Percentiles rank a stretch among this genome's conserved stretches.
phyloP scores from a whole-genome alignment of 2,797 vertebrate species.

The Cichlasoma orientale region DNA sequence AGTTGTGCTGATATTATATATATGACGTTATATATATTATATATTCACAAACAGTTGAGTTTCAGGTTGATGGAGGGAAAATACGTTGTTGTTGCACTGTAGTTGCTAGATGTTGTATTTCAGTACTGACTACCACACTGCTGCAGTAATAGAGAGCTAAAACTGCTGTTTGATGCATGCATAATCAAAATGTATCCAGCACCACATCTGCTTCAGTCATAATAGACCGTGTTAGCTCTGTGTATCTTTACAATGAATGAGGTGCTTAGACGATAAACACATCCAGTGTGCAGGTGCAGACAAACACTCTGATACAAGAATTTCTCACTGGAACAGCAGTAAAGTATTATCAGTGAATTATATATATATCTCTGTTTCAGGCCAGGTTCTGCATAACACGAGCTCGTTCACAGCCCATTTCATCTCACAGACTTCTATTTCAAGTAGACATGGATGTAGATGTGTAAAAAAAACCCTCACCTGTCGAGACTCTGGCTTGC shows the following conservation, averaged over 20 bases:
- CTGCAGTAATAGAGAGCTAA: neutral
- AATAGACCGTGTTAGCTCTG: slow-evolving; percentile 13
- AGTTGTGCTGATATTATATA: neutral
- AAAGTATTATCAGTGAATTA: neutral
- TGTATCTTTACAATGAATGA: slow-evolving; percentile 4
- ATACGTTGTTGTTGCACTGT: neutral
- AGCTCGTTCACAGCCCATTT: neutral
- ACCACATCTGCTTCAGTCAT: slow-evolving; percentile 27
- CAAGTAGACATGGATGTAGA: neutral
- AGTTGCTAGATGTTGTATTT: neutral
- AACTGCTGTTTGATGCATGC: neutral
- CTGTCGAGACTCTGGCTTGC: slow-evolving; percentile 76
- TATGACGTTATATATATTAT: too few species aligned
- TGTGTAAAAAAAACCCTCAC: slow-evolving; percentile 41
- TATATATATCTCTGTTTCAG: neutral
- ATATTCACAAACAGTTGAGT: too few species aligned
- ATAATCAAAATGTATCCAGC: slow-evolving; percentile 26
- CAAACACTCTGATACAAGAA: slow-evolving; percentile 12
- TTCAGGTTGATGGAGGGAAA: neutral
- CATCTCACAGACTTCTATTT: neutral
- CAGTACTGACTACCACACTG: neutral
- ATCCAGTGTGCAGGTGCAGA: slow-evolving; percentile 14
- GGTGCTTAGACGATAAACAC: neutral
- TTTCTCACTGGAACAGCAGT: neutral
- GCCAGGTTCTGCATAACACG: neutral